Base-by-base conservation (phyloP, 2,888 invertebrate species). In the Mermis nigrescens region DNA sequence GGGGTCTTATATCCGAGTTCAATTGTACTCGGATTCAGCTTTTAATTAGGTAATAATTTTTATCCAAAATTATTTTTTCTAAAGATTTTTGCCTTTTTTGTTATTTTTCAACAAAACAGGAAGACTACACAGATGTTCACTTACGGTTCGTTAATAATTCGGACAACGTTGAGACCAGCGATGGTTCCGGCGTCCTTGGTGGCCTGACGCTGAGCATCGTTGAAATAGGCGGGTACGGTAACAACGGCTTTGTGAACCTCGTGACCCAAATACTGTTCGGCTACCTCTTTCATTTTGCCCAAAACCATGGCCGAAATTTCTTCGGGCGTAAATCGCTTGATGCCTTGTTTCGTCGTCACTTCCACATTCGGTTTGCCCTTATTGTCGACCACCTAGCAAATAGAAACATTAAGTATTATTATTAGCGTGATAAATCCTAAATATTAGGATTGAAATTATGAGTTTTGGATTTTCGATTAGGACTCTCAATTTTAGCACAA, bases 221-320 rank as follows among this genome's bases (percentile, higher is more conserved):
- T 98, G 82, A 99, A 99, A 76, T 98, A 98, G 29, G 92, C 91
- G 4, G 92, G 92, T 1, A 92, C 91, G 0, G 91, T 92, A 52
- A 92, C 89, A 19, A 91, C 89, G 62, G 88, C 88, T 70, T 85
- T 82, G 63, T 68, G 69, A 57, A 88, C 84, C 69, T 83, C 89
- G 77, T 94, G 91, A 66, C 92, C 91, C 58, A 94, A 80, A 73
- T 92, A 94, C n/a, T 90, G 89, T 74, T 94, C 92, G 45, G 94
- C 94, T 4, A 88, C 90, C 77, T 92, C 91, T 80, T 89, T 94
- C 94, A 95, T 94, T 76, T 95, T 94, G 29, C 81, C 82, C 61
- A 95, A 80, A 46, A 98, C 92, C 95, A 98, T 98, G 63, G 98
- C 94, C 26, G 94, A 94, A 68, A 98, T 87, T 79, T 99, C 98